Evolutionary conservation across 2,888 invertebrate genomes (phyloP).

Genomic region (Chloroclystis v-ata): DNA sequence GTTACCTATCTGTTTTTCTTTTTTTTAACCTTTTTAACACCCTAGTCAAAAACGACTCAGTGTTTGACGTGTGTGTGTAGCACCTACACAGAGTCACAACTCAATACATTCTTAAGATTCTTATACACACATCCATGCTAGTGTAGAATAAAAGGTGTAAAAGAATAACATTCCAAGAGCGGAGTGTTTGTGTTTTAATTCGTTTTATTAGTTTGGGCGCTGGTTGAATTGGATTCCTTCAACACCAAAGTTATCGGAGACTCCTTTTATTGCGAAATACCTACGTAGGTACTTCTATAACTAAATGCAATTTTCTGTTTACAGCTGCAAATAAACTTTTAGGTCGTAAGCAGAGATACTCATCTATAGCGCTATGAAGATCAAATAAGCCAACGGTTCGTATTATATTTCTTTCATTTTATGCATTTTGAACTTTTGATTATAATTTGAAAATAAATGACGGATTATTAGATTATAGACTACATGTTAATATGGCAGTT

Average conservation of each 20-base stretch:
- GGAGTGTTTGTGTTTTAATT: not conserved
- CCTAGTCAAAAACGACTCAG: too few species aligned
- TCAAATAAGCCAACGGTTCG: not conserved
- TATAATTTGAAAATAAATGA: too few species aligned
- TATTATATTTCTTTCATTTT: too few species aligned
- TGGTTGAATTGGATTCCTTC: slow-evolving; percentile 16
- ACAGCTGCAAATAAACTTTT: slow-evolving; percentile 32
- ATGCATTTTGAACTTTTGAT: too few species aligned
- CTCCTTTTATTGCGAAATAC: slow-evolving; percentile 21
- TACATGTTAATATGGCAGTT: too few species aligned
- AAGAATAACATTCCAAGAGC: not conserved
- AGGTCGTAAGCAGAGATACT: slow-evolving; percentile 14
- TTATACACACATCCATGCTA: too few species aligned
- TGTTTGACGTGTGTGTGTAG: too few species aligned
- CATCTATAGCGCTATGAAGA: not conserved
- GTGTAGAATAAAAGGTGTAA: not conserved
- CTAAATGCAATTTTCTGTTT: slow-evolving; percentile 33
- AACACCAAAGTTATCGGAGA: slow-evolving; percentile 11
- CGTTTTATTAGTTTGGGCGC: not conserved
- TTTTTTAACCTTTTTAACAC: too few species aligned
- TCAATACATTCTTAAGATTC: too few species aligned
- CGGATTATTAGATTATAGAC: too few species aligned
- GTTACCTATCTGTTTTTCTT: too few species aligned
- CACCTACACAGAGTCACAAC: too few species aligned
- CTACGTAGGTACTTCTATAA: slow-evolving; percentile 22